Base-by-base conservation (phyloP, 2,888 invertebrate genomes). In the Arge pagana region DNA sequence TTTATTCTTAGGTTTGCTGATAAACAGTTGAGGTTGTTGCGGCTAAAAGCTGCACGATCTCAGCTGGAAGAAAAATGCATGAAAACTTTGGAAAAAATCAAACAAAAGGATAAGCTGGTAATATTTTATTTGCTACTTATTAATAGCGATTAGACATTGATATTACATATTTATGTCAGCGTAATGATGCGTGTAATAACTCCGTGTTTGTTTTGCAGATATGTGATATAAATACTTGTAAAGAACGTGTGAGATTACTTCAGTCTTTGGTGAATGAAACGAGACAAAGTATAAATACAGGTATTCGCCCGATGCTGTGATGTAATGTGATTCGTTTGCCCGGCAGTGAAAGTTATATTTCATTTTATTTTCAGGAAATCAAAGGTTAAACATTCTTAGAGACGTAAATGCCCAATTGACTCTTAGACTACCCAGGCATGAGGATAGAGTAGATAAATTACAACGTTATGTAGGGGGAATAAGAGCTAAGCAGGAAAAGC, bases 1-100 rank as follows among this genome's bases (percentile, higher is more conserved):
- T n/a, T n/a, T n/a, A n/a, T 40, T 77, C 78, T 42, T 60, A 87
- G 86, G 61, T 84, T 83, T 70, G 78, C 81, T 21, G 85, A 87
- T 63, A 85, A 85, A 65, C 85, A 86, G 65, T 78, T 81, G 63
- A 79, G 81, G 61, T 79, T 85, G 53, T 72, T 81, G 59, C 81
- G 82, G 61, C 72, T 85, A 55, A 82, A 83, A 70, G 80, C 81
- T 45, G 80, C 80, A 39, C 77, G 80, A 56, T 78, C 79, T 58
- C 77, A 78, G 39, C 73, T 82, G 35, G 82, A 84, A 67, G 81
- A 80, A 56, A 80, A 79, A 59, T 85, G 84, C 68, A 74, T 74
- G 49, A 78, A 79, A 53, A 73, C 80, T 31, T 77, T 85, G 30
- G 80, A 74, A 39, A 74, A 68, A 59, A 59, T 70, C 56, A 71